Evolutionary conservation across 2,888 invertebrate genomes (phyloP).

Genomic region (Trilocha varians): DNA sequence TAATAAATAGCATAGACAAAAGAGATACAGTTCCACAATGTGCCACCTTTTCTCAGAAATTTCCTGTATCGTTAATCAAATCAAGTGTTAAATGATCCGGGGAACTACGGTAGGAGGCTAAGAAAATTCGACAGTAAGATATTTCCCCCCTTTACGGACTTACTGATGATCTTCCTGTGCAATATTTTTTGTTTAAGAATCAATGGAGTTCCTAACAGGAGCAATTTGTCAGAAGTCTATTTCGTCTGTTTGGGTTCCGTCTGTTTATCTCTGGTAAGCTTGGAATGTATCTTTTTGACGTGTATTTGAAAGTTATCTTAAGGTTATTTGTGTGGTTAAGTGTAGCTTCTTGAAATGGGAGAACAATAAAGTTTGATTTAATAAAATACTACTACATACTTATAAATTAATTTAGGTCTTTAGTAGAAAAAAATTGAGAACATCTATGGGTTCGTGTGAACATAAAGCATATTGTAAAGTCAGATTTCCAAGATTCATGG

Average conservation of each 20-base stretch:
- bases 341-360: no score
- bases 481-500: no score
- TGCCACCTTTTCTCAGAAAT: conserved; percentile 19
- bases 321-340: no score
- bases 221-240: conserved; percentile 53
- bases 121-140: conserved; percentile 37
- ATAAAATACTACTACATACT: no score
- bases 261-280: conserved; percentile 32
- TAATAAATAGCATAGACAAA: neutral
- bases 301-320: no score
- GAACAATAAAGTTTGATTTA: no score
- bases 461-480: no score
- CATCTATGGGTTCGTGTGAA: no score
- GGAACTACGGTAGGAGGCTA: conserved; percentile 26
- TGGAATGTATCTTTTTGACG: no score
- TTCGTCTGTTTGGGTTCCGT: conserved; percentile 40
- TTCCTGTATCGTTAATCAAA: conserved; percentile 48
- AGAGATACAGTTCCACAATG: neutral
- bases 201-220: conserved; percentile 53
- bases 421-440: no score
- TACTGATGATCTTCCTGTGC: conserved; percentile 45
- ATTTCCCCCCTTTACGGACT: conserved; percentile 33
- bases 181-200: conserved; percentile 51
- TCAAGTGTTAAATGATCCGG: conserved; percentile 51
- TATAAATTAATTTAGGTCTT: no score